These are phyloP conservation scores for Geodia barretti DNA, from an alignment of 37 sponge, comb jelly and placozoan genomes.

Conservation along the genomic window DNA sequence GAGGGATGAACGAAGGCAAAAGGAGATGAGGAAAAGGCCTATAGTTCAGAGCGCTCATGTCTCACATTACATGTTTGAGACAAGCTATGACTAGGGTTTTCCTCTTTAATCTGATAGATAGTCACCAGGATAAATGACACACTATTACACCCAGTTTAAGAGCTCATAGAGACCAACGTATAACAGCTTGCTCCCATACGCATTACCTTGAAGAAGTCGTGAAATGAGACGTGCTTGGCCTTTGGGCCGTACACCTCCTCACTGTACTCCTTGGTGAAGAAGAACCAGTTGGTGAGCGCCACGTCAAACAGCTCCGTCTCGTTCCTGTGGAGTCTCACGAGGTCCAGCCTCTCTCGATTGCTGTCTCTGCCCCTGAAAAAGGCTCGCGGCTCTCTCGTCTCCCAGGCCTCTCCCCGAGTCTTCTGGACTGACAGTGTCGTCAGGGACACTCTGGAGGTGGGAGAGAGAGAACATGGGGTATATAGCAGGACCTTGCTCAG, in stretches of 20 bases:
- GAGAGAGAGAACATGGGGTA: too few species aligned
- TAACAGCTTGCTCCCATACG: too few species aligned
- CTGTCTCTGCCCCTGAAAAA: conserved; percentile 98
- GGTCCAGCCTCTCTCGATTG: conserved; percentile 90
- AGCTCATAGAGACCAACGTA: too few species aligned
- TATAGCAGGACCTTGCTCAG: too few species aligned
- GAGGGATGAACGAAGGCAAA: too few species aligned
- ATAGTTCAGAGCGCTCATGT: background rate
- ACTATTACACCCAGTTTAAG: background rate
- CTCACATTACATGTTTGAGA: background rate
- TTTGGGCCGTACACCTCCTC: conserved; percentile 81
- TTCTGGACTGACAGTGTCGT: conserved; percentile 76
- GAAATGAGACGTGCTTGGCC: conserved; percentile 60
- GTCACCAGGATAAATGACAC: background rate
- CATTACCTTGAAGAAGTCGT: conserved; percentile 93
- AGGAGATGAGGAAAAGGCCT: too few species aligned
- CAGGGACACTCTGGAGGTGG: conserved; percentile 54
- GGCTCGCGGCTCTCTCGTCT: conserved; percentile 76
- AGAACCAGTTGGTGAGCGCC: conserved; percentile 84
- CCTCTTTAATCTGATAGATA: background rate
- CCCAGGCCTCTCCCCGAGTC: conserved; percentile 72
- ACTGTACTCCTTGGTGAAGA: conserved; percentile 56
- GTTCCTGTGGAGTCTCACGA: conserved; percentile 70
- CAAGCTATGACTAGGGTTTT: background rate
- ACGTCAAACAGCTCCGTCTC: conserved; percentile 87